Evolutionary conservation across 1,140 invertebrate genomes (phyloP).

Genomic region (Calliopsis andreniformis): DNA sequence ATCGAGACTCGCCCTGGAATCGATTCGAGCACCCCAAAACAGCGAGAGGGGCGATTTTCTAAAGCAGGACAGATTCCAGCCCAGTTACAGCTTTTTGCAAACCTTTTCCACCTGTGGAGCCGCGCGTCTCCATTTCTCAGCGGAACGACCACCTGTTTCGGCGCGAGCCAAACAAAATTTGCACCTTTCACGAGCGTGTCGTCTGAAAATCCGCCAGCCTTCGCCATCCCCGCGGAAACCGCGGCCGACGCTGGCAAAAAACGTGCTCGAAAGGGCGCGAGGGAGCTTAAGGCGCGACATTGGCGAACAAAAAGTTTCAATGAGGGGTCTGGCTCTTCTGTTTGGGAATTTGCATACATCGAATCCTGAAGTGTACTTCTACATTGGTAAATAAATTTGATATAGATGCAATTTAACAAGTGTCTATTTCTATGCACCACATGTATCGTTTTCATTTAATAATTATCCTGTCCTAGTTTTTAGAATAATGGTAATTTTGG

Average conservation of each 20-base stretch:
- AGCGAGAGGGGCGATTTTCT: too few species aligned
- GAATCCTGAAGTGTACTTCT: neutral
- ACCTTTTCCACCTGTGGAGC: neutral
- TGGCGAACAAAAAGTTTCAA: conserved; percentile 5
- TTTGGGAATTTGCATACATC: neutral
- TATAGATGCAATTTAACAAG: too few species aligned
- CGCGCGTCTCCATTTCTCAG: neutral
- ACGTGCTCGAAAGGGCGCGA: conserved; percentile 4
- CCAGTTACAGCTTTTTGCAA: neutral
- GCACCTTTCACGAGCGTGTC: too few species aligned
- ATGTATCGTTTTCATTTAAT: too few species aligned
- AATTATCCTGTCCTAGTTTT: too few species aligned
- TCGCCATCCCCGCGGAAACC: neutral
- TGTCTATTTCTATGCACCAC: too few species aligned
- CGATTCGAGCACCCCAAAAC: too few species aligned
- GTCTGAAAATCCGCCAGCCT: too few species aligned
- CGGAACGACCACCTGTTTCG: conserved; percentile 7
- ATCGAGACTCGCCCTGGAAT: too few species aligned
- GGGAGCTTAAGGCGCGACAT: neutral
- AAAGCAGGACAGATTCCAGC: neutral
- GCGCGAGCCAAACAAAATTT: neutral
- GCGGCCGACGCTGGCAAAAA: neutral
- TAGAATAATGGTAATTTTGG: too few species aligned
- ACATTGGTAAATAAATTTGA: too few species aligned
- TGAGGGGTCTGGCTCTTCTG: neutral